These are phyloP conservation scores for Copsychus sechellarum DNA, from an alignment of 2,113 vertebrate genomes.

Conservation along the genomic window DNA sequence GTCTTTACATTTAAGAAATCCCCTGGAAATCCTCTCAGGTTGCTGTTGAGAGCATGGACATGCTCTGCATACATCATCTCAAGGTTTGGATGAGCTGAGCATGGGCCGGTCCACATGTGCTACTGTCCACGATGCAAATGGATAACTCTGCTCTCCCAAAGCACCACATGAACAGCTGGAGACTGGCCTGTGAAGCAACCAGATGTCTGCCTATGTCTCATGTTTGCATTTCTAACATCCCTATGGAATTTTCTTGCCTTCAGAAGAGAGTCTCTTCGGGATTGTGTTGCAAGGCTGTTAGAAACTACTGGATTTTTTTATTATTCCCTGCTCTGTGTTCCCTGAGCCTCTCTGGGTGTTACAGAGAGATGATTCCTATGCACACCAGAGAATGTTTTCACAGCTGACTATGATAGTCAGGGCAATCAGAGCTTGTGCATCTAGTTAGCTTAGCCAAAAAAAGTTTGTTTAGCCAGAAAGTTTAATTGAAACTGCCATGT, in stretches of 20 bases:
- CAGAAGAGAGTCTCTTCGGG: background rate
- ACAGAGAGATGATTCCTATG: background rate
- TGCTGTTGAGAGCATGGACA: background rate
- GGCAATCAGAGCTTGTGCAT: background rate
- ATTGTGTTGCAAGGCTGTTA: background rate
- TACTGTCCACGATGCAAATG: accelerated
- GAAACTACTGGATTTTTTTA: background rate
- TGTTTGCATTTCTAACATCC: background rate
- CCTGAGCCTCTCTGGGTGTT: background rate
- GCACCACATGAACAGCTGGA: accelerated
- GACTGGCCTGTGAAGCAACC: background rate
- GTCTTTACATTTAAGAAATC: background rate
- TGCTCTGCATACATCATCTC: background rate
- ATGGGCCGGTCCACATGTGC: background rate
- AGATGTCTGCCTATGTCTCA: background rate
- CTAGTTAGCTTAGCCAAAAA: background rate
- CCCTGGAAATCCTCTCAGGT: background rate
- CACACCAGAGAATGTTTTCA: accelerated
- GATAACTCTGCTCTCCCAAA: background rate
- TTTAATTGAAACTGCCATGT: background rate
- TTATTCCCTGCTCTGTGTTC: background rate
- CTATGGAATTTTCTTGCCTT: background rate
- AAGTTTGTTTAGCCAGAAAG: too few species aligned
- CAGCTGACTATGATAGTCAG: background rate
- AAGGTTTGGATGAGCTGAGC: background rate